Conservation (phyloP, 2,797 vertebrate genomes). For the Tamandua tetradactyla region DNA sequence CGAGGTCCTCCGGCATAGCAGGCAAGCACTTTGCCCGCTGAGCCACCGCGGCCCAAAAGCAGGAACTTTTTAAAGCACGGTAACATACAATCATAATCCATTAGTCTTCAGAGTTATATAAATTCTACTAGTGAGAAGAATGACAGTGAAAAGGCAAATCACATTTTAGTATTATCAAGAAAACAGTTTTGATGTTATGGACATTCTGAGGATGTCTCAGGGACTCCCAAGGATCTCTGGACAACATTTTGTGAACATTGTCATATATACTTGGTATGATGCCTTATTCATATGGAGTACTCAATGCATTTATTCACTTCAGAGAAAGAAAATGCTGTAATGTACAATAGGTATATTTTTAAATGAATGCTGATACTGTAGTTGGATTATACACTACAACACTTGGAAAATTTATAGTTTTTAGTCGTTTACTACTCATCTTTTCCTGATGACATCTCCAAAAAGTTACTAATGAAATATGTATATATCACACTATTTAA, state of each 20-base stretch:
- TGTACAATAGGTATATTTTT: not conserved
- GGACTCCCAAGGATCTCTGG: not conserved
- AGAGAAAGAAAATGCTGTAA: not conserved
- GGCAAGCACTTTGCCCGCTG: no score
- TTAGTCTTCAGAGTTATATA: not conserved
- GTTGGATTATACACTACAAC: not conserved
- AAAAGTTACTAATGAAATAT: slow-evolving; percentile 8
- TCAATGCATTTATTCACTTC: not conserved
- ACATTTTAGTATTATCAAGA: not conserved
- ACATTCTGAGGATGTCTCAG: not conserved
- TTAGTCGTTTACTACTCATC: not conserved
- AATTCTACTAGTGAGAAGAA: not conserved
- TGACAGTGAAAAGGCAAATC: not conserved
- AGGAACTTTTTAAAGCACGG: not conserved
- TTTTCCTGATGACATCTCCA: not conserved
- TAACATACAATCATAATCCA: not conserved
- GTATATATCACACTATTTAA: not conserved
- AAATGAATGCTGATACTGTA: not conserved
- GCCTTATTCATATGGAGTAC: not conserved
- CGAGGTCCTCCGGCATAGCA: no score
- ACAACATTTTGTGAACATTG: not conserved
- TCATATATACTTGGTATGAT: not conserved
- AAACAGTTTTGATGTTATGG: not conserved
- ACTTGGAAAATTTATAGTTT: not conserved
- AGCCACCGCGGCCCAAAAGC: no score